These are phyloP conservation scores for Marmota flaviventris DNA, from an alignment of 2,113 vertebrate species.

Conservation along the genomic window DNA sequence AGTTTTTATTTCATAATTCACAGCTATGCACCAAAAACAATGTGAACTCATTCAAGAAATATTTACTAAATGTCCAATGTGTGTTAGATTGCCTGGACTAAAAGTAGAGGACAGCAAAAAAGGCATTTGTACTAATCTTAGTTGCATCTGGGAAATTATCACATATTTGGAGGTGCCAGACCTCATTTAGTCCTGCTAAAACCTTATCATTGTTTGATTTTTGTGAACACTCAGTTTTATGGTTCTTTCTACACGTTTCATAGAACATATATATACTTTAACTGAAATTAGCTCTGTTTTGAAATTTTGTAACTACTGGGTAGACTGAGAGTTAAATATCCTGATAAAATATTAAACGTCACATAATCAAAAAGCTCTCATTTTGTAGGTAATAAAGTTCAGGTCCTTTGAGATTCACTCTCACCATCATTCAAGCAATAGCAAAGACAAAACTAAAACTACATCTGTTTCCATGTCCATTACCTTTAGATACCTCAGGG, in stretches of 20 bases:
- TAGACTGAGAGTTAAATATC: slow-evolving; percentile 34
- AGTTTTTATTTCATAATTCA: slow-evolving; percentile 61
- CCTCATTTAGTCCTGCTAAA: background rate
- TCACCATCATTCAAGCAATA: background rate
- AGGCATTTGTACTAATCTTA: slow-evolving; percentile 7
- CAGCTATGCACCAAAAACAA: slow-evolving; percentile 4
- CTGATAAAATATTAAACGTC: slow-evolving; percentile 43
- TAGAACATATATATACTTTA: background rate
- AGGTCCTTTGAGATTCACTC: background rate
- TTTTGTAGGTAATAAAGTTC: slow-evolving; percentile 31
- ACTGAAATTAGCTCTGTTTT: slow-evolving; percentile 55
- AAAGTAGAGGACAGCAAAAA: slow-evolving; percentile 8
- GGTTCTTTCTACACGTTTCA: slow-evolving; percentile 1
- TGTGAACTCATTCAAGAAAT: slow-evolving; percentile 50
- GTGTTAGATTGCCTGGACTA: background rate
- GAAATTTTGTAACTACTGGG: slow-evolving; percentile 39
- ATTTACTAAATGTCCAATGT: slow-evolving; percentile 30
- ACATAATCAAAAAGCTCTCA: slow-evolving; percentile 56
- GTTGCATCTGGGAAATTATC: background rate
- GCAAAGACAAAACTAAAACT: slow-evolving; percentile 1
- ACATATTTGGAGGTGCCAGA: slow-evolving; percentile 30
- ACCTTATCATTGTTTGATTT: slow-evolving; percentile 46
- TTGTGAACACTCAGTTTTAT: background rate
- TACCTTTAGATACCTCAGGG: background rate
- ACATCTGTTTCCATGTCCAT: background rate